Conservation (phyloP, 92 coral and sea anemone species). For the Palythoa grandiflora region DNA sequence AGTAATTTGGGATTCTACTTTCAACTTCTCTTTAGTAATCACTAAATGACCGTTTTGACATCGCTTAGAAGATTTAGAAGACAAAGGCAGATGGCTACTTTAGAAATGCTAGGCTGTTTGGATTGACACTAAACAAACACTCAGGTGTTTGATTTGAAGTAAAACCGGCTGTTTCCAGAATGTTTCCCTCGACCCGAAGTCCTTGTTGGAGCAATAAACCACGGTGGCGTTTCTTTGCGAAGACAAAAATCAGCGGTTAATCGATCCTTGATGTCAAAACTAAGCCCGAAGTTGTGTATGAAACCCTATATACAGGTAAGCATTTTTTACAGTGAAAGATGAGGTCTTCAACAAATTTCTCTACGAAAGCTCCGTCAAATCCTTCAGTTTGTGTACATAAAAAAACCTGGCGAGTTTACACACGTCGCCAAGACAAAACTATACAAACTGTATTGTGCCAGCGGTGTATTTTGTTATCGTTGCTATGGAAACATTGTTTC, state of each 20-base stretch:
- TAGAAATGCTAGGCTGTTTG: neutral
- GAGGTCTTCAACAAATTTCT: slow-evolving; percentile 11
- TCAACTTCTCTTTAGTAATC: neutral
- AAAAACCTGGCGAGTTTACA: neutral
- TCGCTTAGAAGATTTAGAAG: neutral
- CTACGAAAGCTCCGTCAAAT: neutral
- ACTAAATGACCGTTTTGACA: neutral
- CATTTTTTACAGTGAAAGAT: neutral
- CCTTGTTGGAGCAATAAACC: neutral
- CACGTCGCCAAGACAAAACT: slow-evolving; percentile 45
- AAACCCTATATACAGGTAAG: neutral
- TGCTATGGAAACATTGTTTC: slow-evolving; percentile 34
- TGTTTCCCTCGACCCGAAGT: neutral
- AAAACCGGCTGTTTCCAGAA: neutral
- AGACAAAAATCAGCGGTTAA: neutral
- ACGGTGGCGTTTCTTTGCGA: slow-evolving; percentile 10
- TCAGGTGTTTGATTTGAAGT: neutral
- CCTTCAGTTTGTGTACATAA: neutral
- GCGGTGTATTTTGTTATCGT: slow-evolving; percentile 33
- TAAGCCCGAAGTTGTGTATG: neutral
- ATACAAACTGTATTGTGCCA: slow-evolving; percentile 32
- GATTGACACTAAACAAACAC: neutral
- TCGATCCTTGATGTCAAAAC: neutral
- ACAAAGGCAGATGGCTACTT: neutral
- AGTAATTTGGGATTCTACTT: neutral